Conservation (phyloP, 2,888 invertebrate genomes). For the Rhogogaster chlorosoma region DNA sequence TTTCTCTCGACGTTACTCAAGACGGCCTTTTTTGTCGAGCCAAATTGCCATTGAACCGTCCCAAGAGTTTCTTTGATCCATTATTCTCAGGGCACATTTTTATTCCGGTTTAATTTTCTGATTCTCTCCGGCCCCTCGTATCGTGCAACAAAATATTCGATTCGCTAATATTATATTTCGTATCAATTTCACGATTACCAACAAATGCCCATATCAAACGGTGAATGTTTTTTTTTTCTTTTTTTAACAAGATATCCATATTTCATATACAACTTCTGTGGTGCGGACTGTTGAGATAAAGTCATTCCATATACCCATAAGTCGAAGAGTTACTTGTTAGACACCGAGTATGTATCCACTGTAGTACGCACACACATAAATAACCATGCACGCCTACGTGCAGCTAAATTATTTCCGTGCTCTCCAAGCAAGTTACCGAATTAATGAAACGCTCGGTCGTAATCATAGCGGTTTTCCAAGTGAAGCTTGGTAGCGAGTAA, state of each 20-base stretch:
- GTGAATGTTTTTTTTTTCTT: not conserved
- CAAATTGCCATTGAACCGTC: slow-evolving; percentile 5
- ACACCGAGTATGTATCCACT: slow-evolving; percentile 17
- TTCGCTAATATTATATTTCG: not conserved
- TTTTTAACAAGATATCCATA: not conserved
- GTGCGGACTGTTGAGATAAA: not conserved
- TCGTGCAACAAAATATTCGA: not conserved
- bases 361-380: not conserved
- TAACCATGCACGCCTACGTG: slow-evolving; percentile 33
- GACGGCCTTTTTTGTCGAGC: not conserved
- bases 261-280: not conserved
- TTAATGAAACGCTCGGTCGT: slow-evolving; percentile 41
- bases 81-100: not conserved
- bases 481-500: not conserved
- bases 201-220: not conserved
- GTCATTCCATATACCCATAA: not conserved
- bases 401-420: slow-evolving; percentile 30
- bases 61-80: not conserved
- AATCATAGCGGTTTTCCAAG: slow-evolving; percentile 33
- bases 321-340: slow-evolving; percentile 10
- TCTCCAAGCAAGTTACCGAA: slow-evolving; percentile 27
- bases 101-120: not conserved
- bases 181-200: not conserved
- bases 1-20: not conserved
- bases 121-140: not conserved